Evolutionary conservation across 2,797 vertebrate genomes (phyloP).

Genomic region (Harpagifer antarcticus): DNA sequence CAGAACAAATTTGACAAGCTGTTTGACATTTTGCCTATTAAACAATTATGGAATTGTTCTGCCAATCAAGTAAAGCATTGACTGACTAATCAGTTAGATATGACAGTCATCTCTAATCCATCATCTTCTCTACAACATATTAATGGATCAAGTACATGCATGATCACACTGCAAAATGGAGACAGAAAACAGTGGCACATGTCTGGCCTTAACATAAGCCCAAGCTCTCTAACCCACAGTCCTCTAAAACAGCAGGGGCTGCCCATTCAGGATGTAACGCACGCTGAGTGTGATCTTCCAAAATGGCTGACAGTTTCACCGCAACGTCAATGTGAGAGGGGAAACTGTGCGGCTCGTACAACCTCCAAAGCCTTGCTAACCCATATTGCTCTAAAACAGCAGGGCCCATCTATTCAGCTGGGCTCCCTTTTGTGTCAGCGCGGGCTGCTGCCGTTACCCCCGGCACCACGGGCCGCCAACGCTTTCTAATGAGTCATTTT

Average conservation of each 20-base stretch:
- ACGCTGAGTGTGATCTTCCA: conserved; percentile 75
- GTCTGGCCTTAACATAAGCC: conserved; percentile 59
- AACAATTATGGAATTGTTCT: background rate
- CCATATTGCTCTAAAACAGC: conserved; percentile 73
- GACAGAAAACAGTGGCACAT: conserved; percentile 53
- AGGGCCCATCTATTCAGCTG: conserved; percentile 72
- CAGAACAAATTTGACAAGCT: background rate
- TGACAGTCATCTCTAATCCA: background rate
- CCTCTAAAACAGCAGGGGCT: conserved; percentile 75
- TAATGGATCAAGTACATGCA: background rate
- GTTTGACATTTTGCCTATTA: background rate
- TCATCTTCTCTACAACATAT: conserved; percentile 1
- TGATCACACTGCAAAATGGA: conserved; percentile 50
- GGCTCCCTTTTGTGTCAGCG: conserved; percentile 73
- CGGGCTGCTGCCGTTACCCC: conserved; percentile 75
- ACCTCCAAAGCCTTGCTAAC: conserved; percentile 69
- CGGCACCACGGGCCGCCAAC: conserved; percentile 57
- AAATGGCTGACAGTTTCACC: conserved; percentile 81
- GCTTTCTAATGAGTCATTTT: conserved; percentile 82
- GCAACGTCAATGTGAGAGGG: conserved; percentile 58
- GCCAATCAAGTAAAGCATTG: background rate
- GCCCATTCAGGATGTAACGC: conserved; percentile 75
- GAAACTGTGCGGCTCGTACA: conserved; percentile 61
- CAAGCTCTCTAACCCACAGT: conserved; percentile 62
- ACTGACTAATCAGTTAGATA: background rate